Evolutionary conservation across 2,888 invertebrate genomes (phyloP).

Genomic region (Hirtodrosophila cameraria): DNA sequence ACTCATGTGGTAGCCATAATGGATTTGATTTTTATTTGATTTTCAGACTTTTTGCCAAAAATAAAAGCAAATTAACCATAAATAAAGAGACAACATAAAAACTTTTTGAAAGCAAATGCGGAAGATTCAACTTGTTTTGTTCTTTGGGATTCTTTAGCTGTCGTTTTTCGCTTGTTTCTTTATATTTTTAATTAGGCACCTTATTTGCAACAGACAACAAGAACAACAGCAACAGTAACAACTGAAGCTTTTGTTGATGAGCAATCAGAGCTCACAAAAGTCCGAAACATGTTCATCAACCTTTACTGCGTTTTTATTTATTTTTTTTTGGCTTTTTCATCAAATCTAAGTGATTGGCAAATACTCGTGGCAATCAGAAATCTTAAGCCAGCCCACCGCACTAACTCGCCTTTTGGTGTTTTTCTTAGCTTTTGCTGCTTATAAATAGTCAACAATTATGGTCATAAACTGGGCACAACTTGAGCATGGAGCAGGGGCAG

Average conservation of each 20-base stretch:
- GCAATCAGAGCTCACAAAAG: constrained; percentile 47
- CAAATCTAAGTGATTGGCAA: constrained; percentile 72
- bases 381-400: constrained; percentile 34
- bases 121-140: constrained; percentile 52
- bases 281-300: constrained; percentile 67
- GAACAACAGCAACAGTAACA: constrained; percentile 21
- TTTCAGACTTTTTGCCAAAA: constrained; percentile 43
- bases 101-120: constrained; percentile 61
- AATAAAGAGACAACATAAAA: constrained; percentile 11
- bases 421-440: constrained; percentile 25
- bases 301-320: constrained; percentile 12
- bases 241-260: constrained; percentile 29
- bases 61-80: constrained; percentile 54
- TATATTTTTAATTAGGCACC: constrained; percentile 70
- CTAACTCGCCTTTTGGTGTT: constrained; percentile 15
- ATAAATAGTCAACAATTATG: constrained; percentile 63
- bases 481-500: not conserved
- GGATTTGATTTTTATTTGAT: not conserved
- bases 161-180: constrained; percentile 24
- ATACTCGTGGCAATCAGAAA: constrained; percentile 60
- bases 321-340: constrained; percentile 38
- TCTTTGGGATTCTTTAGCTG: constrained; percentile 13
- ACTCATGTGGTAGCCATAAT: constrained; percentile 30
- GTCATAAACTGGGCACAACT: constrained; percentile 27
- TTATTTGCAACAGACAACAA: constrained; percentile 53